These are phyloP conservation scores for Notodonta dromedarius DNA, from an alignment of 2,888 invertebrate species.

Conservation along the genomic window DNA sequence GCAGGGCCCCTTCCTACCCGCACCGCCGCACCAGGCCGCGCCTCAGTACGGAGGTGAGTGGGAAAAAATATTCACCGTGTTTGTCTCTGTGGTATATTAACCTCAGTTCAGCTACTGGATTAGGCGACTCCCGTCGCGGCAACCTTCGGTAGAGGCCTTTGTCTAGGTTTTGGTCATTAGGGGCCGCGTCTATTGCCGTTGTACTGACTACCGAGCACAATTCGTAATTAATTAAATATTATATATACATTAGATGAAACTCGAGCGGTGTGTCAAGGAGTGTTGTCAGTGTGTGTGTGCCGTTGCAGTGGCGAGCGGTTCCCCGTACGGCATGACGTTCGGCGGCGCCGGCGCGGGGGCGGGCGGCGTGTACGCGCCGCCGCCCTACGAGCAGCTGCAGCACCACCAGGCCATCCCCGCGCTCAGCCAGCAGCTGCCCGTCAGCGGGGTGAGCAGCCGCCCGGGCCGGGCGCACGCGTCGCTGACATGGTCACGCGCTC, in stretches of 20 bases:
- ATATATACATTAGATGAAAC: too few species aligned
- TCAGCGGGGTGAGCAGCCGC: constrained; percentile 39
- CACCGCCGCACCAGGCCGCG: constrained; percentile 86
- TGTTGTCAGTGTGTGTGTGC: too few species aligned
- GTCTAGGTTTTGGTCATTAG: too few species aligned
- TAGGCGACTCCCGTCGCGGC: too few species aligned
- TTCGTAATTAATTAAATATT: too few species aligned
- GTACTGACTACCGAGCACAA: too few species aligned
- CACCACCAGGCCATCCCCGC: constrained; percentile 78
- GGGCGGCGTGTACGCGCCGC: constrained; percentile 86
- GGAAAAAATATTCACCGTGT: not conserved
- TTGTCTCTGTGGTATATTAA: too few species aligned
- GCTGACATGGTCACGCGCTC: not conserved
- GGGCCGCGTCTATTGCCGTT: too few species aligned
- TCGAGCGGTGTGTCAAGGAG: too few species aligned
- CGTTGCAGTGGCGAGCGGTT: constrained; percentile 82
- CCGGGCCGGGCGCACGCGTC: too few species aligned
- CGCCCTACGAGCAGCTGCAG: constrained; percentile 89
- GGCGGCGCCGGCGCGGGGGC: constrained; percentile 81
- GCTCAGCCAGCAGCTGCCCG: constrained; percentile 76
- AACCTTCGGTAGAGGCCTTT: too few species aligned
- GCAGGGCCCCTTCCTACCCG: constrained; percentile 86
- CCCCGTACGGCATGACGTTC: constrained; percentile 84
- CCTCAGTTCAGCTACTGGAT: too few species aligned
- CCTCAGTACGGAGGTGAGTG: constrained; percentile 78